Percentiles rank a stretch among this genome's conserved stretches.
These are phyloP conservation scores for Rhinoderma darwinii DNA, from an alignment of 2,113 vertebrate genomes.

Conservation along the genomic window DNA sequence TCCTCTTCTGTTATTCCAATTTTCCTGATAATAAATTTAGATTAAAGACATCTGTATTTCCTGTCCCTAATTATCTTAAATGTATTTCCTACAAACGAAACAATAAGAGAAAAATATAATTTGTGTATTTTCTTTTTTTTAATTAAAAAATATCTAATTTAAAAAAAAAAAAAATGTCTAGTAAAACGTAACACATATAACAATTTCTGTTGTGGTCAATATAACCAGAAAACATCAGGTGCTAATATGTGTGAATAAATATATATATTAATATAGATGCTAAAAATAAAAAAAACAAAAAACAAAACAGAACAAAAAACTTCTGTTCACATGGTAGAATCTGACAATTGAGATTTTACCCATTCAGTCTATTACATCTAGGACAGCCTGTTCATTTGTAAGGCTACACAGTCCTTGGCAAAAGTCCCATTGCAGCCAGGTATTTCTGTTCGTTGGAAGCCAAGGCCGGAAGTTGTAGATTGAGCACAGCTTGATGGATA, in stretches of 20 bases:
- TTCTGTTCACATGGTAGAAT: background rate
- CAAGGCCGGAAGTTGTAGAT: background rate
- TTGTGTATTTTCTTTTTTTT: background rate
- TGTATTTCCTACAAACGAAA: background rate
- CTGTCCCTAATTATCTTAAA: background rate
- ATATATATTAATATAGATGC: conserved; percentile 35
- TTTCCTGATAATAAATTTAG: too few species aligned
- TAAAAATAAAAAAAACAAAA: conserved; percentile 30
- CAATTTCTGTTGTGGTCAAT: background rate
- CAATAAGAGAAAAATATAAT: background rate
- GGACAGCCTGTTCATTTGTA: background rate
- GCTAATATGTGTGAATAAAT: conserved; percentile 43
- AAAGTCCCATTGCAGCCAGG: background rate
- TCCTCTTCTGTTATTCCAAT: too few species aligned
- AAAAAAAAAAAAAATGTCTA: conserved; percentile 14
- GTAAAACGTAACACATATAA: conserved; percentile 17
- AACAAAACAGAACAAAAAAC: too few species aligned
- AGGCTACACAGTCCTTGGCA: background rate
- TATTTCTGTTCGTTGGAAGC: background rate
- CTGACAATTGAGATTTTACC: background rate
- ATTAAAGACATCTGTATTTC: too few species aligned
- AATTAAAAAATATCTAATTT: conserved; percentile 19
- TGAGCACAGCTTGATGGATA: background rate
- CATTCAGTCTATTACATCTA: background rate
- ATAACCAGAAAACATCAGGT: conserved; percentile 23